Evolutionary conservation across 2,888 invertebrate species (phyloP).

Genomic region (Andrena chrysosceles): DNA sequence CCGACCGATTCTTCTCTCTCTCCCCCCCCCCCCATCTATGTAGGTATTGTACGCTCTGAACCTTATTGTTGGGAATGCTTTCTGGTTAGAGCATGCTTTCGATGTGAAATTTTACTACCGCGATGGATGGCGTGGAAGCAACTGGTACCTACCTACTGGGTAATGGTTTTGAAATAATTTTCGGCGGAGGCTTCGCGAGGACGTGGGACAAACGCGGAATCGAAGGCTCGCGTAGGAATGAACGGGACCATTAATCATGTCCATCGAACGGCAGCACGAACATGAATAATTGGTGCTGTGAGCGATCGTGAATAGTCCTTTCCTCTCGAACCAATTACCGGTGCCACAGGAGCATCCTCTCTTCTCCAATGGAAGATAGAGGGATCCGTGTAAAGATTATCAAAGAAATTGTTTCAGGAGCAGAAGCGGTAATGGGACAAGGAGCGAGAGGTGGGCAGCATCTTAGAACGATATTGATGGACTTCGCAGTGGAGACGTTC

Average conservation of each 20-base stretch:
- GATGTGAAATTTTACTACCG: neutral
- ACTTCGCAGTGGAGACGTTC: constrained; percentile 42
- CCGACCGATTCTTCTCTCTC: neutral
- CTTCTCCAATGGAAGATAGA: constrained; percentile 28
- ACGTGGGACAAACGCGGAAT: constrained; percentile 42
- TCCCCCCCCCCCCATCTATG: neutral
- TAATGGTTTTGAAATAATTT: constrained; percentile 2
- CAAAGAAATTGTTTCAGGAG: constrained; percentile 66
- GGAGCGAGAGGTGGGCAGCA: constrained; percentile 18
- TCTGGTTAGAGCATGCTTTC: neutral
- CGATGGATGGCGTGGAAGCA: too few relatives aligned
- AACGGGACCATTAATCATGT: constrained; percentile 66
- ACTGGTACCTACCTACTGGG: neutral
- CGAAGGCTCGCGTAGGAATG: constrained; percentile 32
- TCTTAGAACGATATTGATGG: constrained; percentile 63
- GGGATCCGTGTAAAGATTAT: constrained; percentile 64
- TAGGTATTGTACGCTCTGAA: neutral
- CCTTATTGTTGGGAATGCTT: neutral
- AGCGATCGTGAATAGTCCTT: constrained; percentile 55
- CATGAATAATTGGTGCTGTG: constrained; percentile 67
- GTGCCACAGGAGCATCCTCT: constrained; percentile 20
- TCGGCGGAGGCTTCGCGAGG: neutral
- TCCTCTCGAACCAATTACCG: constrained; percentile 68
- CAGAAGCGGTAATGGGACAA: constrained; percentile 53
- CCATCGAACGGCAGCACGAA: constrained; percentile 55